Conservation (phyloP, 2,797 vertebrate species). For the Gobio occitaniae region DNA sequence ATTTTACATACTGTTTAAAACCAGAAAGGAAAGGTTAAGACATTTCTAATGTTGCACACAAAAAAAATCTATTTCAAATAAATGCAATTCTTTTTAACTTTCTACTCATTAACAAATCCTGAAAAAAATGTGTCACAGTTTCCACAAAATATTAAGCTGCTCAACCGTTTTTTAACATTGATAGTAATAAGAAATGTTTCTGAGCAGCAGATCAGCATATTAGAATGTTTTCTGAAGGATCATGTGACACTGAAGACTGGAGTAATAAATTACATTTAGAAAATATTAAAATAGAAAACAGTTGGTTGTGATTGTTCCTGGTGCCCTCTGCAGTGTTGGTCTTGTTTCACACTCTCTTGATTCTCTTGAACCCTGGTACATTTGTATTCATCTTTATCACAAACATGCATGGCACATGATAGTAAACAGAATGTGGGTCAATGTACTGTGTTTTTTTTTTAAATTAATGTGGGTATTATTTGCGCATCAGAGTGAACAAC, state of each 20-base stretch:
- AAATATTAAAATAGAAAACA: neutral
- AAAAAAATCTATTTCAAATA: neutral
- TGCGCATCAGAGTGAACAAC: neutral
- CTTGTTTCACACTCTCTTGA: neutral
- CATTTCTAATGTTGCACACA: neutral
- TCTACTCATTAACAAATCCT: neutral
- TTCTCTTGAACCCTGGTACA: neutral
- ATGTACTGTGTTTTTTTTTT: neutral
- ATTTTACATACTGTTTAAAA: neutral
- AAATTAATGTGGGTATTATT: neutral
- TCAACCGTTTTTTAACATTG: no score
- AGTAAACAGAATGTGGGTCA: neutral
- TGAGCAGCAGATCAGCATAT: no score
- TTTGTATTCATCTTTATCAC: neutral
- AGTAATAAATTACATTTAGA: neutral
- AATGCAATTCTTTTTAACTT: neutral
- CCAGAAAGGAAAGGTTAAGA: no score
- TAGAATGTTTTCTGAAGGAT: neutral
- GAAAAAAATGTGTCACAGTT: no score
- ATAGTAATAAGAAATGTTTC: no score
- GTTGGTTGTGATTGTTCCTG: no score
- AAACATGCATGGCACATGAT: neutral
- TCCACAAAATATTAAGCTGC: no score
- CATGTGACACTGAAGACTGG: neutral
- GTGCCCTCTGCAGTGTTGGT: neutral